Evolutionary conservation across 30 jellyfish, hydroid and myxozoan species (phyloP).

Genomic region (Thelohanellus kitauei): DNA sequence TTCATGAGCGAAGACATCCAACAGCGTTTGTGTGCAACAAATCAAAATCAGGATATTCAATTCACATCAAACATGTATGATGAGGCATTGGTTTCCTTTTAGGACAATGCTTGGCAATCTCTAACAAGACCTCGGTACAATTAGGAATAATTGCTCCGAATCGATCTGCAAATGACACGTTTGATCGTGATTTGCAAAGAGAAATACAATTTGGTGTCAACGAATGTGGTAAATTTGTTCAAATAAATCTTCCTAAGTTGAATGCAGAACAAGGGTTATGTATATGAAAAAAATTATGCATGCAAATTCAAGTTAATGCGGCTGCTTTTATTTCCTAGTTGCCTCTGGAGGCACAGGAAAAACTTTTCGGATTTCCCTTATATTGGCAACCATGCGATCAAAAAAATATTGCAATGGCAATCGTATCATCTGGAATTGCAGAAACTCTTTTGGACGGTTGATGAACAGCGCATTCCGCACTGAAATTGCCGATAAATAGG

Average conservation of each 20-base stretch:
- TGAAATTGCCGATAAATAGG: constrained; percentile 8
- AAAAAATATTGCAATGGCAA: constrained; percentile 11
- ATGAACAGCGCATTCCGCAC: constrained; percentile 14
- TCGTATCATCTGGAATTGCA: constrained; percentile 26
- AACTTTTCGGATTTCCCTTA: constrained; percentile 7
- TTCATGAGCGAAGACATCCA: background rate
- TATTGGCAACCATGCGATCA: constrained; percentile 4
- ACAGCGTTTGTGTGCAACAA: background rate
- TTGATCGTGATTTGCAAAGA: background rate
- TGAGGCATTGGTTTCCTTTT: background rate
- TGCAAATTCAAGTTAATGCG: background rate
- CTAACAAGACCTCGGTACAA: background rate
- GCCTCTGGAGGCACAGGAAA: constrained; percentile 57
- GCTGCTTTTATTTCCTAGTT: constrained; percentile 9
- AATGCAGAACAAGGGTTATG: background rate
- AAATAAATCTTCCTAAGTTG: constrained; percentile 1
- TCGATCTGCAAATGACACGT: background rate
- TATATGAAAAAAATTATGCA: background rate
- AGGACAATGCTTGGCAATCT: background rate
- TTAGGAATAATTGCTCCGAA: background rate
- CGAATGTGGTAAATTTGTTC: background rate
- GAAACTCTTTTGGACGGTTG: constrained; percentile 25
- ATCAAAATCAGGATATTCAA: background rate
- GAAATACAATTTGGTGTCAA: background rate
- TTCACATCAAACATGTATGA: background rate